These are phyloP conservation scores for Salvelinus sp. DNA, from an alignment of 2,113 vertebrate genomes.

Conservation along the genomic window DNA sequence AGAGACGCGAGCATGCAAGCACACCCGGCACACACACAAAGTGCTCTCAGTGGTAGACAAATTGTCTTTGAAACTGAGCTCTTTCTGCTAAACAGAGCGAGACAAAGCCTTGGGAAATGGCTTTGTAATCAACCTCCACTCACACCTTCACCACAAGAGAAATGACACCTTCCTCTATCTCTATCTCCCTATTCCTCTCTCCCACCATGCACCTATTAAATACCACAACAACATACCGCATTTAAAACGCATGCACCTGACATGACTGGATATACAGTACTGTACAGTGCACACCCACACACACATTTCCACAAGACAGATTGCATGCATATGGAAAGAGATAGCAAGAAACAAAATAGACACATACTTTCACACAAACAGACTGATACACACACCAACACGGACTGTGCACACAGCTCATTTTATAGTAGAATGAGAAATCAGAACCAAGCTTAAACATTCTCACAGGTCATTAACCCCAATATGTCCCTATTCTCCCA, in stretches of 20 bases:
- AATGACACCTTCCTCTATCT: background rate
- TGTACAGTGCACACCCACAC: background rate
- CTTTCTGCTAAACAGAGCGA: background rate
- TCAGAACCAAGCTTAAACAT: background rate
- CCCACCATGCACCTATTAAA: background rate
- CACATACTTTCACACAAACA: background rate
- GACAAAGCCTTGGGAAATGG: constrained; percentile 1
- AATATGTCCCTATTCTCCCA: background rate
- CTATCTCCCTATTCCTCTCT: background rate
- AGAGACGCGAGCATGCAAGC: background rate
- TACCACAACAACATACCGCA: background rate
- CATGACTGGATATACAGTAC: background rate
- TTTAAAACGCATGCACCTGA: background rate
- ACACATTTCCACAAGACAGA: too few relatives aligned
- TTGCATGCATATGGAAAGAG: too few relatives aligned
- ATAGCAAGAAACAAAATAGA: background rate
- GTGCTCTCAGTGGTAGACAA: background rate
- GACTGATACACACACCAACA: background rate
- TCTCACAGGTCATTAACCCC: background rate
- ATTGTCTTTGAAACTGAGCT: background rate
- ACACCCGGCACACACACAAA: background rate
- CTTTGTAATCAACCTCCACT: background rate
- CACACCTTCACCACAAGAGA: background rate
- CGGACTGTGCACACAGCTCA: background rate
- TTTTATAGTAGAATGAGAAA: background rate